Base-by-base conservation (phyloP, 2,113 vertebrate species). In the Columba livia region DNA sequence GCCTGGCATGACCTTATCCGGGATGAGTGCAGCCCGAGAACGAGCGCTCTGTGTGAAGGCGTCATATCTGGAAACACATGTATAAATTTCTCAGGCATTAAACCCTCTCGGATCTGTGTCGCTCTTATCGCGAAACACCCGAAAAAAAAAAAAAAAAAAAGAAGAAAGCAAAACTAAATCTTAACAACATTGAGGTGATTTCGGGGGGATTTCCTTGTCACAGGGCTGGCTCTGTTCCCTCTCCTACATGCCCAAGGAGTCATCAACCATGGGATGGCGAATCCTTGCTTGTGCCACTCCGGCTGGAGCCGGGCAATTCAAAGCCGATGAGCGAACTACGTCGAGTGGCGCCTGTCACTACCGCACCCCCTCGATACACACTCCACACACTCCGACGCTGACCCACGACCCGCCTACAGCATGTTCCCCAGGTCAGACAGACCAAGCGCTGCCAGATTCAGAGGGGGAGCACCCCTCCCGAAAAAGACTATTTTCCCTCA, bases 371-470 rank as follows among this genome's bases (percentile, higher is more conserved):
- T 62, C 16, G 23, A 6, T 1, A 11, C 42, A 20, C 18, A n/a
- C 44, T 47, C 44, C 10, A 70, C 60, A 14, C 72, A 15, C 15
- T 19, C 73, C 18, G 8, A 32, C 1, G 11, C 53, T 58, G 73
- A 36, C 48, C 28, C 50, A 47, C 1, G 8, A 3, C 16, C 10
- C 13, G 0, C 15, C 23, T 48, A 12, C 36, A 34, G 6, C 11
- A 5, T 11, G 48, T 50, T 7, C 9, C 15, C 19, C 8, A 6
- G 51, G 28, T 48, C 74, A 60, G 57, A 9, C 53, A 32, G 36
- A 11, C 25, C 31, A 28, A 40, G 9, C 2, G 25, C 38, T 2
- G 0, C 7, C 51, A 66, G 31, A 50, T 32, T 7, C 24, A 26
- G 25, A 48, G 10, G 2, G 15, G 10, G 7, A 32, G 15, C 10